A percentile compares a stretch with the other conserved stretches of the same genome.
Conservation (phyloP, 2,888 invertebrate species). For the Cepaea hortensis region DNA sequence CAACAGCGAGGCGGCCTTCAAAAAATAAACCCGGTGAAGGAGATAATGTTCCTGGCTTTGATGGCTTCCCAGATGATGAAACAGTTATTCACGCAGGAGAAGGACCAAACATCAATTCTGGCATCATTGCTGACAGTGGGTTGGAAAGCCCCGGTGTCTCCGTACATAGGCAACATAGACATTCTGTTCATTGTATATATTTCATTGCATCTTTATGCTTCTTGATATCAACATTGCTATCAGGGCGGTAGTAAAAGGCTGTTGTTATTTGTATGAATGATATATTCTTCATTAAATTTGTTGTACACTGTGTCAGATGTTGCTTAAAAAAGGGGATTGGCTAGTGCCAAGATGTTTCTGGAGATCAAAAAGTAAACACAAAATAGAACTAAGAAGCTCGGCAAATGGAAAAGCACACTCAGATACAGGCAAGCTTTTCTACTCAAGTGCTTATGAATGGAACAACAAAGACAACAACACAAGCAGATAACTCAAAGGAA, state of each 20-base stretch:
- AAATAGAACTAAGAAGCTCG: too few species aligned
- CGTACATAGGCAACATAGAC: constrained; percentile 20
- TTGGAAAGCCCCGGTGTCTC: constrained; percentile 21
- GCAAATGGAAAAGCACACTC: too few species aligned
- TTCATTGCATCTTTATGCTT: not conserved
- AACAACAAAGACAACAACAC: too few species aligned
- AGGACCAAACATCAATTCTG: constrained; percentile 32
- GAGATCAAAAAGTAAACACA: too few species aligned
- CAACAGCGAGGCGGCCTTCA: not conserved
- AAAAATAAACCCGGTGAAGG: not conserved
- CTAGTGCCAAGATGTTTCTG: too few species aligned
- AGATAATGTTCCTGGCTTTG: constrained; percentile 40
- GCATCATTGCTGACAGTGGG: constrained; percentile 25
- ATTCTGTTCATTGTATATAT: not conserved
- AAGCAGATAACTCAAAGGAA: too few species aligned
- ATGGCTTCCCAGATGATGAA: constrained; percentile 47
- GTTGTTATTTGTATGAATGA: not conserved
- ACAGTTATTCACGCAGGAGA: constrained; percentile 40
- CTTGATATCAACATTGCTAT: not conserved
- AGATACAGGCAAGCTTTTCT: too few species aligned
- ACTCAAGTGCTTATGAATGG: too few species aligned
- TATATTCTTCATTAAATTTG: constrained; percentile 2
- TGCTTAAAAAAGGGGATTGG: not conserved
- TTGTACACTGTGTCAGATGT: not conserved
- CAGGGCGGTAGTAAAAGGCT: constrained; percentile 6